These are phyloP conservation scores for Brachypteracias leptosomus DNA, from an alignment of 2,113 vertebrate species.

Conservation along the genomic window DNA sequence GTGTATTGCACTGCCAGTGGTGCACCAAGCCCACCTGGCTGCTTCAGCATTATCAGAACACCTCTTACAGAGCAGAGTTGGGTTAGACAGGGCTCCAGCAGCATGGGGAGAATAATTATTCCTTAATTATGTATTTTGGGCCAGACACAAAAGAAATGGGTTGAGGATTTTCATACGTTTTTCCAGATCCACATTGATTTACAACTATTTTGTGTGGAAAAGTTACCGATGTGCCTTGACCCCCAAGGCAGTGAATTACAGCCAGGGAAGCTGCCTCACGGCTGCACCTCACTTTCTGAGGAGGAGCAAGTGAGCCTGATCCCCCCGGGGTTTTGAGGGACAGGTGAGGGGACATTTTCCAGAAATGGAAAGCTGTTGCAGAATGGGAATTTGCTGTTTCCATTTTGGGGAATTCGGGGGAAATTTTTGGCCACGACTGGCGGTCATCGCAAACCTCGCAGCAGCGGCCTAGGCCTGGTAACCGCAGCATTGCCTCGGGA, in stretches of 20 bases:
- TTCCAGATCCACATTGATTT: accelerated
- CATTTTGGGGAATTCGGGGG: not conserved
- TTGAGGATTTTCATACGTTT: accelerated
- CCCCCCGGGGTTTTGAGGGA: accelerated
- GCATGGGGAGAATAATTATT: not conserved
- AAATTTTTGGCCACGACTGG: too few species aligned
- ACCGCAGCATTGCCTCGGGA: not conserved
- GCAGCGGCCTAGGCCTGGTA: not conserved
- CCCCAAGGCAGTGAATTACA: not conserved
- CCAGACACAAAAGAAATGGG: too few species aligned
- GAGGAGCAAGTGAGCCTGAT: not conserved
- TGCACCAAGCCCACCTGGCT: not conserved
- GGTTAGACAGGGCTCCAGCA: not conserved
- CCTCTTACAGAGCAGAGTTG: not conserved
- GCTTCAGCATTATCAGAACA: not conserved
- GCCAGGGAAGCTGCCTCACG: accelerated
- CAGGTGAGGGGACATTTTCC: accelerated
- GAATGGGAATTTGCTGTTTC: not conserved
- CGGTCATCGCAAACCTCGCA: accelerated
- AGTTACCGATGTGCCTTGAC: accelerated
- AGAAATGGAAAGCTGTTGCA: not conserved
- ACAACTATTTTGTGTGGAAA: not conserved
- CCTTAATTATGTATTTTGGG: not conserved
- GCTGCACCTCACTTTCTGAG: accelerated
- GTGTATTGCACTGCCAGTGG: not conserved